A percentile compares a stretch with the other conserved stretches of the same genome.
Evolutionary conservation across 2,888 invertebrate genomes (phyloP).

Genomic region (Caradrina clavipalpis): DNA sequence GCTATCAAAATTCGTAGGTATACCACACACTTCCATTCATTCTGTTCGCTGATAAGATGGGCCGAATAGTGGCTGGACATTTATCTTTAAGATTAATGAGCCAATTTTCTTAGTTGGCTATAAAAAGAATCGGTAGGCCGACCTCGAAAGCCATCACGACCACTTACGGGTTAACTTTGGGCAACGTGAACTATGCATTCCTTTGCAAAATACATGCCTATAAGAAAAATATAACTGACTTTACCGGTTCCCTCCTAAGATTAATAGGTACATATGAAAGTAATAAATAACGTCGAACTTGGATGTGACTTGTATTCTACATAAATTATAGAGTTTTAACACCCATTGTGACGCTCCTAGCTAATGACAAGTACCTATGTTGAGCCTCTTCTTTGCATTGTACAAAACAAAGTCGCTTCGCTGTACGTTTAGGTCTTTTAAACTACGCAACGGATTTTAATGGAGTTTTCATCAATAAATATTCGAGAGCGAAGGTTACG

Average conservation of each 20-base stretch:
- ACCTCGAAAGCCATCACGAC: slow-evolving; percentile 80
- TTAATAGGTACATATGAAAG: slow-evolving; percentile 15
- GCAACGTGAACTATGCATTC: slow-evolving; percentile 72
- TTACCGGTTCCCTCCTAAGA: slow-evolving; percentile 23
- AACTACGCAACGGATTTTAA: too few relatives aligned
- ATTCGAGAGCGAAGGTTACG: too few relatives aligned
- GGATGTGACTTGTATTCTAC: slow-evolving; percentile 31
- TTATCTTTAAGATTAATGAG: slow-evolving; percentile 91
- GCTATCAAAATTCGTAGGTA: slow-evolving; percentile 80
- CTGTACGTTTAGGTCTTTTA: too few relatives aligned
- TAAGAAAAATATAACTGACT: slow-evolving; percentile 48
- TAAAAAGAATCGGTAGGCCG: slow-evolving; percentile 89
- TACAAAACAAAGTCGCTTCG: too few relatives aligned
- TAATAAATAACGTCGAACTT: slow-evolving; percentile 36
- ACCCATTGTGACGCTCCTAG: slow-evolving; percentile 28
- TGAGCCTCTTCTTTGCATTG: background rate
- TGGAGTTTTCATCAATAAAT: too few relatives aligned
- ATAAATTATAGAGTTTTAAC: slow-evolving; percentile 42
- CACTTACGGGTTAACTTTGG: slow-evolving; percentile 83
- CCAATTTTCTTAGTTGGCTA: slow-evolving; percentile 91
- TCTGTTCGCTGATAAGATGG: slow-evolving; percentile 88
- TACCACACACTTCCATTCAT: slow-evolving; percentile 85
- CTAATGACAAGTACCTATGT: slow-evolving; percentile 14
- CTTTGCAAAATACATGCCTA: slow-evolving; percentile 55
- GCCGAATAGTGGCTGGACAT: slow-evolving; percentile 89